Conservation (phyloP, 2,888 invertebrate genomes). For the Sarcophaga variegata region DNA sequence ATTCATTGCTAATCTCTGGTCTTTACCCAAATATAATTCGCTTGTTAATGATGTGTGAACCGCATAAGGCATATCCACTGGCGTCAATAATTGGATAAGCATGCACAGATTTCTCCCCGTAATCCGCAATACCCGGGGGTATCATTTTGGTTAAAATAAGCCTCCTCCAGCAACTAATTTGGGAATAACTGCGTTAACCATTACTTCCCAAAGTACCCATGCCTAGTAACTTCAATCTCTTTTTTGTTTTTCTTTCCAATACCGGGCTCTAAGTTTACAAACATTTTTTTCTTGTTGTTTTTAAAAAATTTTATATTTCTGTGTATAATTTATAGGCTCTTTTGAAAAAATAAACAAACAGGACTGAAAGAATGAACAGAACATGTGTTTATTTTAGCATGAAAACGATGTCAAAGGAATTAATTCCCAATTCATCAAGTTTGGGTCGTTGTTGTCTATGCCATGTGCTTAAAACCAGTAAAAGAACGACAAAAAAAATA, state of each 20-base stretch:
- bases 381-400: conserved; percentile 72
- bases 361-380: neutral
- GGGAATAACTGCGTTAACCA: neutral
- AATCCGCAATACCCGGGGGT: too few species aligned
- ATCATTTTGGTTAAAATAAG: too few species aligned
- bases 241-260: neutral
- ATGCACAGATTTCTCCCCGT: too few species aligned
- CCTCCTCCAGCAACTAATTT: too few species aligned
- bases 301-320: conserved; percentile 23
- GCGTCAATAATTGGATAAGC: too few species aligned
- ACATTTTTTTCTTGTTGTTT: conserved; percentile 26
- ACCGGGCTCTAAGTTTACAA: neutral
- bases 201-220: neutral
- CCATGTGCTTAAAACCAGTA: conserved; percentile 55
- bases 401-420: conserved; percentile 79
- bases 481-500: neutral
- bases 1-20: too few species aligned
- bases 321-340: conserved; percentile 51
- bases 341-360: conserved; percentile 28
- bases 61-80: too few species aligned
- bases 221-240: neutral
- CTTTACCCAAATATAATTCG: too few species aligned
- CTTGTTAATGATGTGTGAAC: too few species aligned
- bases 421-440: conserved; percentile 82
- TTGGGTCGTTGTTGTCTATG: conserved; percentile 74